phyloP scores from a whole-genome alignment of 2,888 invertebrate species.

The Cheilosia vulpina region DNA sequence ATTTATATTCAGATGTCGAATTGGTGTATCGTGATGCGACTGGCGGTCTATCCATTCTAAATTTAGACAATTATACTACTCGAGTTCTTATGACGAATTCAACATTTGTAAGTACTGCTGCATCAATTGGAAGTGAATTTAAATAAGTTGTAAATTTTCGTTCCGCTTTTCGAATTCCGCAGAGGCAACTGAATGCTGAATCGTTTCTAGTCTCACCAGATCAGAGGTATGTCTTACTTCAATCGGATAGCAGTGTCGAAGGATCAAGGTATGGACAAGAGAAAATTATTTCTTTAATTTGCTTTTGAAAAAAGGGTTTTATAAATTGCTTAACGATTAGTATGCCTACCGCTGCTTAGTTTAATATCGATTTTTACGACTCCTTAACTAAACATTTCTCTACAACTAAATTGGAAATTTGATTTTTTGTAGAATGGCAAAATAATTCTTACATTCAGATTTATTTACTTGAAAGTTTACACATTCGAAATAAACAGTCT shows the following conservation, averaged over 20 bases:
- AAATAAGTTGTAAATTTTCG: slow-evolving; percentile 26
- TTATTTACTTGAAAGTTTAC: too few species aligned
- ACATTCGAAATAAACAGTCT: too few species aligned
- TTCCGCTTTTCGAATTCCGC: slow-evolving; percentile 73
- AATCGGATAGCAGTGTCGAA: slow-evolving; percentile 86
- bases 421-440: too few species aligned
- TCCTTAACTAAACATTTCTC: too few species aligned
- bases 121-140: background rate
- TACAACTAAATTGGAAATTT: too few species aligned
- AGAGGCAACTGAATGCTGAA: slow-evolving; percentile 91
- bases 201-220: slow-evolving; percentile 92
- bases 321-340: background rate
- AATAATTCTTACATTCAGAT: too few species aligned
- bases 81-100: slow-evolving; percentile 91
- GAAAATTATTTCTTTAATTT: background rate
- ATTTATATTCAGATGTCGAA: slow-evolving; percentile 86
- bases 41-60: slow-evolving; percentile 91
- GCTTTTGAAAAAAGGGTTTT: background rate
- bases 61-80: slow-evolving; percentile 90
- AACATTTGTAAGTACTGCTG: slow-evolving; percentile 89
- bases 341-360: too few species aligned
- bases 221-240: slow-evolving; percentile 90
- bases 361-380: too few species aligned
- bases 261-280: slow-evolving; percentile 79
- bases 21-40: slow-evolving; percentile 90